A percentile compares a stretch with the other conserved stretches of the same genome.
Evolutionary conservation across 2,113 vertebrate species (phyloP).

Genomic region (Mesitornis unicolor): DNA sequence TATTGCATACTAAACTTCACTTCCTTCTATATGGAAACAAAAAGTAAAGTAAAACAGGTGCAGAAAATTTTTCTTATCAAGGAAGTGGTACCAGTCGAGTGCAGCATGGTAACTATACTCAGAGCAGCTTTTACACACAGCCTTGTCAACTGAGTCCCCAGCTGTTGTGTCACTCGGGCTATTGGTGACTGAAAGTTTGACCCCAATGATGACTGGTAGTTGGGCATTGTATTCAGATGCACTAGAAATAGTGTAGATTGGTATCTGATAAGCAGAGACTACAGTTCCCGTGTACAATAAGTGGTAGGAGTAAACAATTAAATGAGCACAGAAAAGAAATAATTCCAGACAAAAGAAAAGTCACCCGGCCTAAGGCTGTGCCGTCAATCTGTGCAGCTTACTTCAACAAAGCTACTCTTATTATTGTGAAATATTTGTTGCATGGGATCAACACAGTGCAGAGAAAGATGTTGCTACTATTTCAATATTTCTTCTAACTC

Average conservation of each 20-base stretch:
- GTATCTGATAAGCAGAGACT: neutral
- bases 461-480: conserved; percentile 10
- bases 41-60: neutral
- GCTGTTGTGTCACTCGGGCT: neutral
- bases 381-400: neutral
- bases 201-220: neutral
- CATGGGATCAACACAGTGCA: neutral
- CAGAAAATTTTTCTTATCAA: neutral
- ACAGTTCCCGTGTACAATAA: neutral
- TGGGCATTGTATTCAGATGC: neutral
- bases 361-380: neutral
- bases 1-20: neutral
- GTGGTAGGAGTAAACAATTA: neutral
- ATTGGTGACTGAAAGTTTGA: neutral
- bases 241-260: neutral
- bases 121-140: neutral
- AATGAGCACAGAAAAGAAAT: neutral
- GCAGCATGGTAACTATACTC: neutral
- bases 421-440: conserved; percentile 24
- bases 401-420: neutral
- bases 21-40: neutral
- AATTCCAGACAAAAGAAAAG: neutral
- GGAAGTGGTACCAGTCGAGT: neutral
- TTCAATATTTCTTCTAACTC: conserved; percentile 4
- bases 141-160: neutral